Evolutionary conservation across 2,888 invertebrate genomes (phyloP), one percentile per base, ranked within the genome.

Genomic region (Anagyrus pseudococci): DNA sequence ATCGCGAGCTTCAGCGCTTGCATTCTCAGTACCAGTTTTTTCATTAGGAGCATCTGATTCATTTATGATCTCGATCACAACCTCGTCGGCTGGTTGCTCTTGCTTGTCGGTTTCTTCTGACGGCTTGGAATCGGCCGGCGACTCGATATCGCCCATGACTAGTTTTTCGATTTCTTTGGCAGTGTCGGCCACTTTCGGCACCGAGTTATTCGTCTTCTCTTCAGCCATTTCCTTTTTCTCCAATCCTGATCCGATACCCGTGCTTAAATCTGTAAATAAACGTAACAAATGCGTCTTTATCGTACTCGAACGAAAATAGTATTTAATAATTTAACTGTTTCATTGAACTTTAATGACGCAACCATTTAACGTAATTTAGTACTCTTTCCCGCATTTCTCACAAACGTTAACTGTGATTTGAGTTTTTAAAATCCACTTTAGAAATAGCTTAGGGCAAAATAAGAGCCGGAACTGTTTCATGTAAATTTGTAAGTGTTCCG

Each of bases 111-210:
- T 54, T 2, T 66, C 57, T 23, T 73, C 76, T 23, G 72, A 72
- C 44, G 75, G 74, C 46, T 71, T 71, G 29, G 75, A 73, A 52
- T 77, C 78, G 56, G 70, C 69, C 20, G n/a, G n/a, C n/a, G 65
- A 66, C 67, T 79, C 77, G 47, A 71, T 76, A 58, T 79, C 80
- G 55, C 80, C 80, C 79, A 80, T 81, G 75, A 81, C 80, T 77
- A 81, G 78, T 73, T 80, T 80, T 67, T 80, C 80, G 59, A 81
- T 80, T 73, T 81, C 80, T 80, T 81, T 81, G 78, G 80, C 80
- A 75, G 80, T 81, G 66, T 79, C 80, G 53, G 80, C 80, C 68
- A 80, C 77, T 70, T 75, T 80, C 57, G 80, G 80, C 70, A 80
- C 75, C 47, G 79, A 73, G 68, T 77, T 78, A 20, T 76, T 75